Conservation (phyloP, 2,888 invertebrate genomes). For the Cinara cedri region DNA sequence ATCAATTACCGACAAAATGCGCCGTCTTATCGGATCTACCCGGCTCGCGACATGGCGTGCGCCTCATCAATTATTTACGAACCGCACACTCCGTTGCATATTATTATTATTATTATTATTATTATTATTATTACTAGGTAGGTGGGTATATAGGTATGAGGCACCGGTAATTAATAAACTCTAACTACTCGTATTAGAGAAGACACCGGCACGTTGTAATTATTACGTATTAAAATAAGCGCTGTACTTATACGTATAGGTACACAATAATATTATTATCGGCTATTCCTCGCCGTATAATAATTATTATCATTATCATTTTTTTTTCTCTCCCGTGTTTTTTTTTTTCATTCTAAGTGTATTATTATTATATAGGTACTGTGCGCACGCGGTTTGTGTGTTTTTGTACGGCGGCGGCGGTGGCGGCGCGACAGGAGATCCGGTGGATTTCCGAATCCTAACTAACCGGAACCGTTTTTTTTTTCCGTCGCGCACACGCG, state of each 20-base stretch:
- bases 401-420: neutral
- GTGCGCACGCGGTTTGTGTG: neutral
- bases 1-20: slow-evolving; percentile 57
- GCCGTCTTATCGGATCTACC: slow-evolving; percentile 53
- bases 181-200: slow-evolving; percentile 26
- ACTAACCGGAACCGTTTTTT: slow-evolving; percentile 6
- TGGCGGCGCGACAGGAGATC: too few species aligned
- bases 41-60: slow-evolving; percentile 53
- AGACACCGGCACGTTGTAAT: slow-evolving; percentile 37
- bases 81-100: slow-evolving; percentile 23
- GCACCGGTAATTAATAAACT: slow-evolving; percentile 54
- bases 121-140: slow-evolving; percentile 27
- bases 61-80: slow-evolving; percentile 56
- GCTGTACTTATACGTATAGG: neutral
- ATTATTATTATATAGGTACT: neutral
- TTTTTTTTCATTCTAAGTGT: neutral
- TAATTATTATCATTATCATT: slow-evolving; percentile 28
- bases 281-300: slow-evolving; percentile 4
- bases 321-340: neutral
- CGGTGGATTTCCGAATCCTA: slow-evolving; percentile 15
- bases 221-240: slow-evolving; percentile 41
- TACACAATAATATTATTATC: neutral
- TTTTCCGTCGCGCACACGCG: too few species aligned
- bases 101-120: too few species aligned
- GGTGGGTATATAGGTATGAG: too few species aligned